A percentile compares a stretch with the other conserved stretches of the same genome.
Evolutionary conservation across 35 echinoderm and acorn worm species (phyloP).

Genomic region (Ophiothrix spiculata): DNA sequence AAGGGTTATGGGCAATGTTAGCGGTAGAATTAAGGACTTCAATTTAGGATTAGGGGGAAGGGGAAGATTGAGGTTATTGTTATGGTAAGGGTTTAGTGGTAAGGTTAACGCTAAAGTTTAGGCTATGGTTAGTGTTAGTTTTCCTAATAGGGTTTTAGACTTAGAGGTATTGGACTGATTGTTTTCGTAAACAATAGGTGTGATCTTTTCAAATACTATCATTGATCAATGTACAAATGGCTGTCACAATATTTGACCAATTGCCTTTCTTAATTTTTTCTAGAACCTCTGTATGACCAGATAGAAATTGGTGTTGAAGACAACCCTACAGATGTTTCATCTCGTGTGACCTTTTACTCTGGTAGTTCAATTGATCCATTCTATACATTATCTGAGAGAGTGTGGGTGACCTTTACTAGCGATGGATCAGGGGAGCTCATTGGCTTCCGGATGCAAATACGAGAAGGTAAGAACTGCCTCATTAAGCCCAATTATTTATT

Average conservation of each 20-base stretch:
- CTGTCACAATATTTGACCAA: neutral
- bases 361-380: slow-evolving; percentile 29
- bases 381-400: slow-evolving; percentile 31
- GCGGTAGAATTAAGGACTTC: no score
- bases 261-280: neutral
- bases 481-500: no score
- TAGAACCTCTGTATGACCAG: slow-evolving; percentile 76
- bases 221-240: neutral
- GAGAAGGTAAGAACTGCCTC: slow-evolving; percentile 51
- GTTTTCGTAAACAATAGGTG: no score
- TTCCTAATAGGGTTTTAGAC: neutral
- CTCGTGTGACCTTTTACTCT: slow-evolving; percentile 36
- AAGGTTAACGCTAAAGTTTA: no score
- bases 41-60: no score
- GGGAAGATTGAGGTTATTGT: no score
- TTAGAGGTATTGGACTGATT: neutral
- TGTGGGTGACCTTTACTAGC: slow-evolving; percentile 66
- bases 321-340: slow-evolving; percentile 39
- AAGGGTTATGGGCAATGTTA: no score
- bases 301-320: slow-evolving; percentile 67
- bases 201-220: no score
- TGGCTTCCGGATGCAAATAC: slow-evolving; percentile 42
- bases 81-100: no score
- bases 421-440: slow-evolving; percentile 24
- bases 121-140: neutral